phyloP scores from a whole-genome alignment of 2,113 vertebrate species.

The Pyrgilauda ruficollis region DNA sequence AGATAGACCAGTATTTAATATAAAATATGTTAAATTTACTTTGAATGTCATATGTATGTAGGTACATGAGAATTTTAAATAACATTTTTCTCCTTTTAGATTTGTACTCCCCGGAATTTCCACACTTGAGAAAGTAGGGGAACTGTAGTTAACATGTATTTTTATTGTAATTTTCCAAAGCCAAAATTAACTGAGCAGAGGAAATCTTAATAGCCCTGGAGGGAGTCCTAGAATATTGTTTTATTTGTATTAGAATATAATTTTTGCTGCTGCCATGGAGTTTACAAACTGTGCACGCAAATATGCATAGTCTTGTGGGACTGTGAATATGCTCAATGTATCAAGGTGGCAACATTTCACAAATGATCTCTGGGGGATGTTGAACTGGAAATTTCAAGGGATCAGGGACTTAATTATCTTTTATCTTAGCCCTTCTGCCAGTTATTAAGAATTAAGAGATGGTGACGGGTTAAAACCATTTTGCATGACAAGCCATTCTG shows the following conservation, averaged over 20 bases:
- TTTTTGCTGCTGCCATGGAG: not conserved
- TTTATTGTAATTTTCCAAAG: not conserved
- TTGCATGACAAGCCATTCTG: not conserved
- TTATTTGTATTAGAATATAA: constrained; percentile 9
- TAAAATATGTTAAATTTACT: not conserved
- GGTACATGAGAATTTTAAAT: not conserved
- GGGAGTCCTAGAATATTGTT: not conserved
- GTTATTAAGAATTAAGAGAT: not conserved
- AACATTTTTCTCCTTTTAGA: not conserved
- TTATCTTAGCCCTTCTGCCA: not conserved
- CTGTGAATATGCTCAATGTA: not conserved
- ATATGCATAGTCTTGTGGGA: not conserved
- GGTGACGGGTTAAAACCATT: not conserved
- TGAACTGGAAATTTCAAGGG: not conserved
- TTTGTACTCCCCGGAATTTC: not conserved
- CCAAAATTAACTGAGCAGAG: not conserved
- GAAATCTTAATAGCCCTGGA: constrained; percentile 6
- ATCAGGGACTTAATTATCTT: not conserved
- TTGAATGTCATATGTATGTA: not conserved
- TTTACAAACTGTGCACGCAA: not conserved
- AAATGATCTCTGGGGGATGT: not conserved
- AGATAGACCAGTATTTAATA: not conserved
- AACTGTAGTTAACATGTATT: not conserved
- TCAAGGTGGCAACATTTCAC: not conserved
- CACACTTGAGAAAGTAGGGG: not conserved